Evolutionary conservation across 2,797 vertebrate species (phyloP).

Genomic region (Carapus acus): DNA sequence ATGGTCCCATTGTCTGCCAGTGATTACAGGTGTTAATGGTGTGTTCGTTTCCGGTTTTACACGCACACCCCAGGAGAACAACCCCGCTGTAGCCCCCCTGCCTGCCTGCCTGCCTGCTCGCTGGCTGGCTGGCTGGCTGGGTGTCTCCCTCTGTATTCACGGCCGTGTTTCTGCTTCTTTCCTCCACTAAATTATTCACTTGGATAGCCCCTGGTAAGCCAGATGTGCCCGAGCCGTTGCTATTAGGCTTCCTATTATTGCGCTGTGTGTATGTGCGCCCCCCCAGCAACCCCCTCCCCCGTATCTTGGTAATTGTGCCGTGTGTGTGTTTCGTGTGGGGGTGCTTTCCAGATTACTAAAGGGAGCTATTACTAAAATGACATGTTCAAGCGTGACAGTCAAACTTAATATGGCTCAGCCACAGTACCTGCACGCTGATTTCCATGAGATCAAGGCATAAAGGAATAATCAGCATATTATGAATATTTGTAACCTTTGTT

Average conservation of each 20-base stretch:
- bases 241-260: constrained; percentile 40
- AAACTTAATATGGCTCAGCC: constrained; percentile 13
- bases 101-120: too few species aligned
- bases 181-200: constrained; percentile 60
- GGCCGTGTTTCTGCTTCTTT: constrained; percentile 42
- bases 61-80: too few species aligned
- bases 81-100: too few species aligned
- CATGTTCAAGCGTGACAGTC: constrained; percentile 25
- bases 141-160: constrained; percentile 41
- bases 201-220: constrained; percentile 34
- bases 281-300: too few species aligned
- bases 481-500: constrained; percentile 26
- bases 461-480: constrained; percentile 16
- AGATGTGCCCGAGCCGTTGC: constrained; percentile 47
- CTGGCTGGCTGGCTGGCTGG: too few species aligned
- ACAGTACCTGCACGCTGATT: constrained; percentile 1
- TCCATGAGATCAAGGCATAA: constrained; percentile 5
- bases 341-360: constrained; percentile 6
- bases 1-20: too few species aligned
- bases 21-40: too few species aligned
- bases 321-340: constrained; percentile 19
- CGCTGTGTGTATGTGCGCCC: too few species aligned
- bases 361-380: constrained; percentile 24
- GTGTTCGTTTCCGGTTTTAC: too few species aligned
- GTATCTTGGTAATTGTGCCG: constrained; percentile 21